Conservation (phyloP, 2,113 vertebrate genomes). For the Clarias macrocephalus region DNA sequence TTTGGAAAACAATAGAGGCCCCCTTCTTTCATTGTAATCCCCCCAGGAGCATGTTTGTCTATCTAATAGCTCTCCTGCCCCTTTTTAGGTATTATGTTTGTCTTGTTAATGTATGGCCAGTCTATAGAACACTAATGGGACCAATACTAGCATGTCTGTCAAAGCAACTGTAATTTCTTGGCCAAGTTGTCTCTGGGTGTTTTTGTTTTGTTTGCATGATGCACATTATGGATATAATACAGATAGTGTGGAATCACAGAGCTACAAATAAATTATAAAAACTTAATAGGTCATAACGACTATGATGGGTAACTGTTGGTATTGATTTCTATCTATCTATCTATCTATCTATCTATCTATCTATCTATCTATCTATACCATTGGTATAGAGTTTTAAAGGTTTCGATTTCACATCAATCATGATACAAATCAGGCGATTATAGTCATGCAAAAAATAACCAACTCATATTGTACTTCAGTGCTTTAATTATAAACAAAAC, state of each 20-base stretch:
- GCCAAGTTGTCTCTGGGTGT: conserved; percentile 30
- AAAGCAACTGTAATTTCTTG: conserved; percentile 24
- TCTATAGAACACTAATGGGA: conserved; percentile 54
- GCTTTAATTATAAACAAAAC: not conserved
- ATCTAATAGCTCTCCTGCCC: conserved; percentile 65
- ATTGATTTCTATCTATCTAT: not conserved
- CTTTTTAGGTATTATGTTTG: conserved; percentile 70
- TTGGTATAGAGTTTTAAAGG: not conserved
- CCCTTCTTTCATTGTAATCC: conserved; percentile 60
- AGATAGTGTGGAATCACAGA: not conserved
- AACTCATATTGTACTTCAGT: not conserved
- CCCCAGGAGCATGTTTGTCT: conserved; percentile 68
- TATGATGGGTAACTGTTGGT: not conserved
- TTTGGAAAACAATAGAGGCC: conserved; percentile 72
- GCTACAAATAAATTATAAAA: not conserved
- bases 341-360: too few relatives aligned
- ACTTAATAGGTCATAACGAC: not conserved
- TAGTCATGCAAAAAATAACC: not conserved
- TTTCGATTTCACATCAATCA: not conserved
- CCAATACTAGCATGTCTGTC: conserved; percentile 40
- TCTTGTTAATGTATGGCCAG: conserved; percentile 66
- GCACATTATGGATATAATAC: not conserved
- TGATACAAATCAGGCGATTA: not conserved
- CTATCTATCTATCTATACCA: too few relatives aligned
- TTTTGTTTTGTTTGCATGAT: conserved; percentile 35